Base-by-base conservation (phyloP, 2,113 vertebrate species). In the Crotalus tigris region DNA sequence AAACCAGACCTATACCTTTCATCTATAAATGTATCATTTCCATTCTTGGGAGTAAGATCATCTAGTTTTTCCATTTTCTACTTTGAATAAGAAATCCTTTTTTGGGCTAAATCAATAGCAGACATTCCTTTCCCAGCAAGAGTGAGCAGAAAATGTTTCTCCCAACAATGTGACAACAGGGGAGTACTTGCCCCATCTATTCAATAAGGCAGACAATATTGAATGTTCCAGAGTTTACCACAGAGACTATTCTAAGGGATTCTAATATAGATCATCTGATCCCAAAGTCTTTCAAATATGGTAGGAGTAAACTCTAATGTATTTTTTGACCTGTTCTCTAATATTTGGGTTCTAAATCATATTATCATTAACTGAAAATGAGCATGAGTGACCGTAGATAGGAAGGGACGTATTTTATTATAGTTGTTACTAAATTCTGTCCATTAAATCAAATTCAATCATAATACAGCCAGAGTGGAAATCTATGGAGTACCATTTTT, bases 221-320 rank as follows among this genome's bases (percentile, higher is more conserved):
- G 57, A 54, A 15, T 24, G 29, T 26, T 53, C 26, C 55, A 49
- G 19, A 10, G 29, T 51, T 93, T 95, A 96, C 93, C 96, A 96
- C 95, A 95, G 94, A 93, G 94, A 95, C 94, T 39, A 58, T 88
- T 94, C 96, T 96, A 94, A 92, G 94, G 95, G 97, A 96, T 51
- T 94, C 61, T 93, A 53, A 1, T 8, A 85, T 91, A 44, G 92
- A 92, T 46, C 44, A 92, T 46, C 44, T 29, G 58, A 93, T 95
- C 95, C 94, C 95, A 92, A 91, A 94, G 46, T 58, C 92, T 93
- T 0, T 1, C 19, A 53, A 93, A 93, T 85, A 9, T 86, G 89
- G 26, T 6, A 88, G 93, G 95, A 89, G 1, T 85, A 29, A 51
- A n/a, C 11, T 93, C 69, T 57, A 94, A 91, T 10, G 2, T 46